Evolutionary conservation across 2,888 invertebrate species (phyloP), one percentile per base, ranked within the genome.

Genomic region (Axea sp.): DNA sequence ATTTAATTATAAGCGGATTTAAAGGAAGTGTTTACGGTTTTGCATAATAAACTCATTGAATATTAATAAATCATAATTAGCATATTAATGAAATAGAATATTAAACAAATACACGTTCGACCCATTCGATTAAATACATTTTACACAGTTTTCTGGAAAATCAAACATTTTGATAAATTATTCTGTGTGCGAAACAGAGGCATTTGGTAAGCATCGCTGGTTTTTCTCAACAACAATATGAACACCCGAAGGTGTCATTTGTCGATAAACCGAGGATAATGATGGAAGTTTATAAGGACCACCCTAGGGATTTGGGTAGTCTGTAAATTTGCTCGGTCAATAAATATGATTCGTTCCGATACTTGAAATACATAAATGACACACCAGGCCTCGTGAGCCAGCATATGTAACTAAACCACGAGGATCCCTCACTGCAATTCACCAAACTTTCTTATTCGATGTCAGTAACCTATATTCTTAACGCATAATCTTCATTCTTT

Each of bases 321-420:
- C 82, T 83, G 79, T 81, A 76, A 82, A 84, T 87, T 87, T 84
- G 80, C 82, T 80, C 83, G 86, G 81, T 84, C 87, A 78, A 87
- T 87, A 87, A 87, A 87, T 87, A 86, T 85, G 83, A 87, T 87
- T 87, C 87, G 87, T 87, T 87, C 86, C 87, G 86, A 86, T 86
- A 86, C 86, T 87, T 78, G 83, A 85, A 81, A 80, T 78, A 75
- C 71, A 76, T 76, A 79, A 79, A 80, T 76, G 72, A 76, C 76
- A 80, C 76, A 65, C 67, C 71, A 71, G 78, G 77, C 75, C 64
- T 49, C 51, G 55, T 47, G 65, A 41, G 69, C 49, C 62, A 73
- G 72, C 62, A 77, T 76, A 76, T 80, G 79, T 82, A 82, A 82
- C 81, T 83, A 83, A 82, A 76, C 75, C 69, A 78, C 74, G 77